Percentiles rank a stretch among this genome's conserved stretches.
These are phyloP conservation scores for Harpagifer antarcticus DNA, from an alignment of 2,797 vertebrate genomes.

Conservation along the genomic window DNA sequence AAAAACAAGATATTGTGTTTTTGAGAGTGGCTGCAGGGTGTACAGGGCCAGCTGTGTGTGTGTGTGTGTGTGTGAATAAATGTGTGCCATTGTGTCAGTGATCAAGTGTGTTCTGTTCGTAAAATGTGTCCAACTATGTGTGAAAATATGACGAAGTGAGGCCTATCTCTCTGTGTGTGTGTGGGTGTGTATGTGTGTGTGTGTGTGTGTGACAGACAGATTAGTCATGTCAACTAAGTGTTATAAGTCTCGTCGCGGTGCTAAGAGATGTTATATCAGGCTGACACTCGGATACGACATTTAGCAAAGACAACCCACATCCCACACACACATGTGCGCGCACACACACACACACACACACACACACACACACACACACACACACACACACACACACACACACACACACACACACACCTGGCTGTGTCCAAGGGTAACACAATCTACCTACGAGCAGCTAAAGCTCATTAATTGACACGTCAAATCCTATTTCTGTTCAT, in stretches of 20 bases:
- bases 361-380: no score
- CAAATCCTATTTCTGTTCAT: background rate
- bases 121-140: conserved; percentile 25
- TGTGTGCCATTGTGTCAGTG: conserved; percentile 34
- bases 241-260: conserved; percentile 57
- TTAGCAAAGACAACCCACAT: conserved; percentile 58
- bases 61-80: conserved; percentile 36
- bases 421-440: background rate
- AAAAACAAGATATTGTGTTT: background rate
- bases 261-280: conserved; percentile 80
- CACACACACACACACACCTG: background rate
- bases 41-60: background rate
- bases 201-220: conserved; percentile 56
- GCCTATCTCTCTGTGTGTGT: background rate
- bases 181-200: conserved; percentile 10
- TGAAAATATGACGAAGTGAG: conserved; percentile 39
- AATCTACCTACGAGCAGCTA: background rate
- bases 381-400: background rate
- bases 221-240: conserved; percentile 62
- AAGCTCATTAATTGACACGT: background rate
- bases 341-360: background rate
- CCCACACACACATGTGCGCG: conserved; percentile 28
- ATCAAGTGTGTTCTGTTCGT: conserved; percentile 2
- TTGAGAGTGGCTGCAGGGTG: conserved; percentile 10
- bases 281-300: conserved; percentile 63